Conservation (phyloP, 2,797 vertebrate genomes). For the Gymnoscopelus braueri region DNA sequence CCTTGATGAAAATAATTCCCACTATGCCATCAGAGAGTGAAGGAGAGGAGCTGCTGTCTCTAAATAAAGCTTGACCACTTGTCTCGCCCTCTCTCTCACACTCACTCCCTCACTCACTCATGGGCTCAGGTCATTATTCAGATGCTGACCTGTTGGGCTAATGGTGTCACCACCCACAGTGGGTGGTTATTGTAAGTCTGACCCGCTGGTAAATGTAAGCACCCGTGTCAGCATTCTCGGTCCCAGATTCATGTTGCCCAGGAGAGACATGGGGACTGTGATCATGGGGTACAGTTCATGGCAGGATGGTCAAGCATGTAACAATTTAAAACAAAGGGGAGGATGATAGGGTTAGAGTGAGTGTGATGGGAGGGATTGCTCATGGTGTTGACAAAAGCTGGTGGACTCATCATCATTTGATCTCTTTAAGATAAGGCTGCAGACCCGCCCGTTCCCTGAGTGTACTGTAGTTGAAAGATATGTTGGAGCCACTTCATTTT, state of each 20-base stretch:
- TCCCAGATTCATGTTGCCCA: background rate
- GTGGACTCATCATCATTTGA: conserved; percentile 20
- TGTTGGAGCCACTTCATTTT: conserved; percentile 43
- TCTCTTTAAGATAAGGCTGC: conserved; percentile 40
- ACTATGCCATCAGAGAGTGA: conserved; percentile 7
- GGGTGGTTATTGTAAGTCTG: conserved; percentile 21
- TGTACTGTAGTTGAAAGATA: conserved; percentile 38
- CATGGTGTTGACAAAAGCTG: conserved; percentile 43
- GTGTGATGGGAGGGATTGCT: conserved; percentile 13
- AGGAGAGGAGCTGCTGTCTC: conserved; percentile 23
- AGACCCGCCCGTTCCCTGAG: conserved; percentile 11
- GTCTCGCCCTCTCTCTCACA: background rate
- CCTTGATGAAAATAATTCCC: conserved; percentile 23
- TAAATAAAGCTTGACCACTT: conserved; percentile 41
- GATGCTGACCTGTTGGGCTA: conserved; percentile 10
- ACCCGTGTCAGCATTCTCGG: background rate
- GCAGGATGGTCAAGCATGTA: background rate
- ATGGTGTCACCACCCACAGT: conserved; percentile 17
- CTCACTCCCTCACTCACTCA: background rate
- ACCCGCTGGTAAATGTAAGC: background rate
- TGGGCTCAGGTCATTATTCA: conserved; percentile 32
- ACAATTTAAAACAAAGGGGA: background rate
- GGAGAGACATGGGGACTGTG: conserved; percentile 2
- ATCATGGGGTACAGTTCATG: background rate
- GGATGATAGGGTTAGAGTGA: conserved; percentile 6